Conservation (phyloP, 2,888 invertebrate genomes). For the Ryuthela nishihirai region DNA sequence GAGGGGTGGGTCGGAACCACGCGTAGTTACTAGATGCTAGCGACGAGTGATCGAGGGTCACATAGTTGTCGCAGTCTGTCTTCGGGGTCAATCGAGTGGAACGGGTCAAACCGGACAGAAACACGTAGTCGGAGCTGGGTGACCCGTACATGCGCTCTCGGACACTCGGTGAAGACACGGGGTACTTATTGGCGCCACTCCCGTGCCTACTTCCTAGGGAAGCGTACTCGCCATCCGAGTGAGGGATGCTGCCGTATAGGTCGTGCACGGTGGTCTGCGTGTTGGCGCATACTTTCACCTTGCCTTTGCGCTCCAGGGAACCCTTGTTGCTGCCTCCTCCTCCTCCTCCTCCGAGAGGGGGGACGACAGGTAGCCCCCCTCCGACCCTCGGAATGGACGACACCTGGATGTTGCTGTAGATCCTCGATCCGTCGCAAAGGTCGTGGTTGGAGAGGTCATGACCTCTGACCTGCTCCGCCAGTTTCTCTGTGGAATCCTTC, state of each 20-base stretch:
- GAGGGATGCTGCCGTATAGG: slow-evolving; percentile 11
- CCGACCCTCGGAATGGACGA: too few relatives aligned
- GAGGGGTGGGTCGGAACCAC: slow-evolving; percentile 34
- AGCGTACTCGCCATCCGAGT: not conserved
- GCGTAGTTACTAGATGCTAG: slow-evolving; percentile 4
- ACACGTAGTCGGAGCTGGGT: not conserved
- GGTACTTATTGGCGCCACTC: not conserved
- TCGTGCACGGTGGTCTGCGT: slow-evolving; percentile 70
- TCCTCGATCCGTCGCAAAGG: not conserved
- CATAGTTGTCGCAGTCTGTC: not conserved
- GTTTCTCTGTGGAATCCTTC: slow-evolving; percentile 14
- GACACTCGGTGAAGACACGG: not conserved
- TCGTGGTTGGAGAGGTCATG: not conserved
- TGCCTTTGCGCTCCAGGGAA: slow-evolving; percentile 54
- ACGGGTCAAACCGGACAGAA: not conserved
- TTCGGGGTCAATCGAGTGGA: not conserved
- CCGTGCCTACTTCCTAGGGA: not conserved
- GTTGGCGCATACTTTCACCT: slow-evolving; percentile 79
- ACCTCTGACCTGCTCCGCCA: slow-evolving; percentile 12
- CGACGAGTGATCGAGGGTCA: not conserved
- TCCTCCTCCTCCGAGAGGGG: too few relatives aligned
- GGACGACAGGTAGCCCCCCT: too few relatives aligned
- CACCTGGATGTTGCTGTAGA: slow-evolving; percentile 6
- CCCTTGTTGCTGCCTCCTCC: not conserved
- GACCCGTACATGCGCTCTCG: not conserved